Base-by-base conservation (phyloP, 2,888 invertebrate genomes). In the Amaurobius ferox region DNA sequence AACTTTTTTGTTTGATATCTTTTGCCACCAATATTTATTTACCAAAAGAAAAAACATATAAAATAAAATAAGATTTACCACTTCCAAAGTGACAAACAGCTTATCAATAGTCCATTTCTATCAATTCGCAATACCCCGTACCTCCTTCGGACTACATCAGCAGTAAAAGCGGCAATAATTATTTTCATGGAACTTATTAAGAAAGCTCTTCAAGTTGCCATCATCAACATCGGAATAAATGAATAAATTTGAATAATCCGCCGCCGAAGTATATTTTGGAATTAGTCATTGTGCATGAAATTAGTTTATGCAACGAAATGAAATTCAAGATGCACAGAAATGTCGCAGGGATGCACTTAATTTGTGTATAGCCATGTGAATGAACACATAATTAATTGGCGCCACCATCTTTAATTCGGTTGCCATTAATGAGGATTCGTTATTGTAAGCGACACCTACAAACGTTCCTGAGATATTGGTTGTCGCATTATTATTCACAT, bases 241-340 rank as follows among this genome's bases (percentile, higher is more conserved):
- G 55, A 55, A 55, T 55, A 55, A 55, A 55, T 55, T 55, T 55
- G 23, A 55, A 55, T 55, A 55, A 55, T 55, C 23, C 19, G 55
- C 5, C 23, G 23, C 55, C 23, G 55, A 55, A 55, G 19, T 55
- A 55, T 55, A 23, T 55, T 35, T 55, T 11, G 44, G 23, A 55
- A 55, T 55, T 55, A 55, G 55, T 23, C 55, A 55, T 55, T 55
- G 55, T 23, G 55, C 55, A 55, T 55, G 55, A 55, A 55, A 55
- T 55, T 55, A 55, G 55, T 23, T 55, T 55, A 55, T 23, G 55
- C 55, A 55, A 55, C 23, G 23, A 23, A 55, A 55, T 23, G 55
- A 23, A 55, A 55, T 23, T 11, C 23, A 55, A 55, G 44, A n/a
- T n/a, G 9, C 16, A 44, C 44, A 11, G 55, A 55, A 23, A 55